Conservation (phyloP, 2,888 invertebrate species). For the Mythimna lalbum region DNA sequence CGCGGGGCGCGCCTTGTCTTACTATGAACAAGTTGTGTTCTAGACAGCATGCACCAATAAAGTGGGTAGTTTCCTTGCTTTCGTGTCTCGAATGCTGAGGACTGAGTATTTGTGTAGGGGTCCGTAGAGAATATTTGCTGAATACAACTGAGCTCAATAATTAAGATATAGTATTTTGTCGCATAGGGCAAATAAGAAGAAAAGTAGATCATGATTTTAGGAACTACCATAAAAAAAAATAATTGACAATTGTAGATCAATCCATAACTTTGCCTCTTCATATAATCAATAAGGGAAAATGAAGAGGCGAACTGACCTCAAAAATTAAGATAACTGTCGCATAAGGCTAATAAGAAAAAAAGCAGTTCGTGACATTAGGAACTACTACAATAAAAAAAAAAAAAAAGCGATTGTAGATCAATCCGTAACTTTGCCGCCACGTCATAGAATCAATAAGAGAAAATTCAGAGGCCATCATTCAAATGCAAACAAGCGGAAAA, state of each 20-base stretch:
- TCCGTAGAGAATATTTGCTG: conserved; percentile 29
- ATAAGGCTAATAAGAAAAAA: not conserved
- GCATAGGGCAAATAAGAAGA: no score
- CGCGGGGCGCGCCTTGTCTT: conserved; percentile 52
- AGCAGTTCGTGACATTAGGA: not conserved
- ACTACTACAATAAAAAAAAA: no score
- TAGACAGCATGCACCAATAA: conserved; percentile 65
- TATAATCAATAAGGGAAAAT: not conserved
- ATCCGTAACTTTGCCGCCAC: not conserved
- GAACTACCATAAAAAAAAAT: not conserved
- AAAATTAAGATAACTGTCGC: not conserved
- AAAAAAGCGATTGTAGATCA: not conserved
- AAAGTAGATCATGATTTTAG: not conserved
- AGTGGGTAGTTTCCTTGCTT: conserved; percentile 60
- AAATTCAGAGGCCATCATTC: conserved; percentile 4
- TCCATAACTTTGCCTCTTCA: conserved; percentile 1
- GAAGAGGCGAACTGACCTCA: not conserved
- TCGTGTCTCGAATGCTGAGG: conserved; percentile 58
- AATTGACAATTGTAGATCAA: not conserved
- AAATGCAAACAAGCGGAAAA: conserved; percentile 19
- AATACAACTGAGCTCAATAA: not conserved
- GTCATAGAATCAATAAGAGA: conserved; percentile 6
- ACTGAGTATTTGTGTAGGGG: conserved; percentile 34
- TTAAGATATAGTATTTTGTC: not conserved
- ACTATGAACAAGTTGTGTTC: conserved; percentile 62